Conservation (phyloP, 2,888 invertebrate species). For the Nomada hirtipes region DNA sequence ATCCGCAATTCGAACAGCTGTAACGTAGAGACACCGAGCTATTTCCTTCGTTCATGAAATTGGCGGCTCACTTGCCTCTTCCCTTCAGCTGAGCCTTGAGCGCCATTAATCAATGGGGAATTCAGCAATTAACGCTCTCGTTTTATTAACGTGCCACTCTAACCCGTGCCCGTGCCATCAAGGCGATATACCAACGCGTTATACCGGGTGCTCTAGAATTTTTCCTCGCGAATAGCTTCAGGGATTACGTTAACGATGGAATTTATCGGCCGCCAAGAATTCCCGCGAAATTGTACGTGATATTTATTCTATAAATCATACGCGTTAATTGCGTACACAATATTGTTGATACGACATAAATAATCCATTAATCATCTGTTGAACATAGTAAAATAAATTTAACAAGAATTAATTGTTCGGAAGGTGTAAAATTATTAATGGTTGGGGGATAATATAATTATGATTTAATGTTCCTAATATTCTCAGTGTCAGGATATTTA, state of each 20-base stretch:
- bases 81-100: conserved; percentile 27
- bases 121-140: conserved; percentile 69
- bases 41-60: conserved; percentile 57
- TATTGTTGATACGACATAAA: no score
- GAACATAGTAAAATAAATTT: no score
- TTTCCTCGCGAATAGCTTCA: background rate
- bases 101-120: conserved; percentile 71
- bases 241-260: background rate
- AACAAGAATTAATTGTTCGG: no score
- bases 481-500: no score
- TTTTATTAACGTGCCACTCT: conserved; percentile 67
- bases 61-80: conserved; percentile 52
- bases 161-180: conserved; percentile 15
- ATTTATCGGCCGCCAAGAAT: background rate
- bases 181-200: background rate
- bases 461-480: no score
- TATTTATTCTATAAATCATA: no score
- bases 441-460: no score
- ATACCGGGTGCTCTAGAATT: conserved; percentile 16
- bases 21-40: conserved; percentile 37
- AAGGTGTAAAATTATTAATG: no score
- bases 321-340: no score
- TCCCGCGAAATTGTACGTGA: background rate
- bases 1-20: conserved; percentile 38
- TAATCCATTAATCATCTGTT: no score